Evolutionary conservation across 2,113 vertebrate genomes (phyloP).

Genomic region (Donacobius atricapilla): DNA sequence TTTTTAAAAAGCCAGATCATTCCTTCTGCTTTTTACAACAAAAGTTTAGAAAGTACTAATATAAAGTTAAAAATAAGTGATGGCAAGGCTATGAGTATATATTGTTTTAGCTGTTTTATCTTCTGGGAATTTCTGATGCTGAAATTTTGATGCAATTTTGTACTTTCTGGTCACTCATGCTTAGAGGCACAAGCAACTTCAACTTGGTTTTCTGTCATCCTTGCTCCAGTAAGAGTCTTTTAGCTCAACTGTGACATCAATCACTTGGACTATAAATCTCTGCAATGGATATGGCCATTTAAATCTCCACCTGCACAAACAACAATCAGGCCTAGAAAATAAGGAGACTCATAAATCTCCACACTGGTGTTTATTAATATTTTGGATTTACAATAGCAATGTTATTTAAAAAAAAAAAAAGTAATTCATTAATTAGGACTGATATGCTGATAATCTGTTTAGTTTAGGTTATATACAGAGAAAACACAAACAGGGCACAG

Average conservation of each 20-base stretch:
- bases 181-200: conserved; percentile 65
- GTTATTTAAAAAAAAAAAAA: not conserved
- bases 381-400: conserved; percentile 50
- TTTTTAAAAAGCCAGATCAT: conserved; percentile 1
- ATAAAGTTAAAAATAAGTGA: not conserved
- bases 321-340: conserved; percentile 70
- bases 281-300: conserved; percentile 72
- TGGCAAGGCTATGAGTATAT: not conserved
- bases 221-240: conserved; percentile 58
- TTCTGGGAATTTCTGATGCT: not conserved
- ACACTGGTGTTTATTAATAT: conserved; percentile 68
- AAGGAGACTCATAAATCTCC: conserved; percentile 76
- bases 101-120: not conserved
- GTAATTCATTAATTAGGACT: conserved; percentile 67
- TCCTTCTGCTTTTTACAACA: conserved; percentile 7
- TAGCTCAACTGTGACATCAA: conserved; percentile 74
- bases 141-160: conserved; percentile 8
- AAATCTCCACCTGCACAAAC: conserved; percentile 83
- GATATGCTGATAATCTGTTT: conserved; percentile 73
- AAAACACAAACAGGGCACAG: conserved; percentile 70
- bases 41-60: not conserved
- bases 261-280: conserved; percentile 77
- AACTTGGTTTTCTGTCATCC: conserved; percentile 69
- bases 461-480: conserved; percentile 69
- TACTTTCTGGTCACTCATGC: conserved; percentile 8